Evolutionary conservation across 2,113 vertebrate genomes (phyloP).

Genomic region (Siniperca knerii): DNA sequence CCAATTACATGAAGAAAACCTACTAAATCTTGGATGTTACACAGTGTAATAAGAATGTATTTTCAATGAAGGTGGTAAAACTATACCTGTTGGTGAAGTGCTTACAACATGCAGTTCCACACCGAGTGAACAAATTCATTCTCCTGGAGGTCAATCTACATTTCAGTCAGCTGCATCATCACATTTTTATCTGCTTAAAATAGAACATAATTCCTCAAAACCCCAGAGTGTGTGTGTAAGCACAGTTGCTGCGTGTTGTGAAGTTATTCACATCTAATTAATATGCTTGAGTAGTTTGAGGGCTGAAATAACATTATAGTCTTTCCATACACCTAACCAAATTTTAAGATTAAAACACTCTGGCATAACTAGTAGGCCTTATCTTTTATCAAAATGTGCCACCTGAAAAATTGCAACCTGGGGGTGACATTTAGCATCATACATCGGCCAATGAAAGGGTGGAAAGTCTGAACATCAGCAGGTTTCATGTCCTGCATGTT

Average conservation of each 20-base stretch:
- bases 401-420: conserved; percentile 66
- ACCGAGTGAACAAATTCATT: background rate
- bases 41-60: background rate
- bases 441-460: conserved; percentile 48
- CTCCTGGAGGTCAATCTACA: background rate
- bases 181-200: conserved; percentile 9
- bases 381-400: conserved; percentile 60
- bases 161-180: conserved; percentile 3
- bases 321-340: conserved; percentile 21
- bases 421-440: conserved; percentile 76
- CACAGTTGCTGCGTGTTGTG: background rate
- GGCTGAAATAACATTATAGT: conserved; percentile 26
- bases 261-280: conserved; percentile 10
- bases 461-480: conserved; percentile 78
- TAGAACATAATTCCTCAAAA: conserved; percentile 16
- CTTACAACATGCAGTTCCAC: background rate
- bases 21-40: background rate
- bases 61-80: background rate
- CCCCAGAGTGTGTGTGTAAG: background rate
- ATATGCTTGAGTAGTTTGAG: conserved; percentile 16
- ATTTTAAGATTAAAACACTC: conserved; percentile 48
- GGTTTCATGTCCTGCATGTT: conserved; percentile 73
- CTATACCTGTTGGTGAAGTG: background rate
- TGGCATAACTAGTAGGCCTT: conserved; percentile 44
- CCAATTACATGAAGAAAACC: background rate